Base-by-base conservation (phyloP, 1,140 invertebrate species). In the Apis florea region DNA sequence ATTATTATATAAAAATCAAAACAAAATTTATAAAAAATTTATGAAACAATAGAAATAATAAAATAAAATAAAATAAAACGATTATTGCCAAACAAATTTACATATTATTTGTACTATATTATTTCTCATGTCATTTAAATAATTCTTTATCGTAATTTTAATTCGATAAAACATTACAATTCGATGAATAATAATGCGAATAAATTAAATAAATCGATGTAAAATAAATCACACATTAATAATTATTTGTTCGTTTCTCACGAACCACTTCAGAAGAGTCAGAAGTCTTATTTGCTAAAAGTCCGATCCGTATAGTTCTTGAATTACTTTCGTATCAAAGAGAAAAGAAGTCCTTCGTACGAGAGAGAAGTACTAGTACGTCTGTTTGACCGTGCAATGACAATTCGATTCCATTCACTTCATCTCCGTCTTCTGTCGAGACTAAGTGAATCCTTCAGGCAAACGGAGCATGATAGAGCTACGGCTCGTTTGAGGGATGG, bases 351-450 rank as follows among this genome's bases (percentile, higher is more conserved):
- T 53, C 21, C 24, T 40, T 66, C 61, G 15, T 6, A 4, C 17
- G 31, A 49, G n/a, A 56, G 40, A 66, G 79, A 75, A 51, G 61
- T 40, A 74, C 53, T 40, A 6, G 31, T 40, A 58, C 71, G 53
- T 75, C 72, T 81, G 63, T 75, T 81, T 81, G 79, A 81, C 79
- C 79, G 63, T 81, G 63, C 79, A 77, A 76, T 82, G 80, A 76
- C 73, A 82, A 82, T 70, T 76, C 74, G 74, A 82, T 76, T 77
- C 67, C 74, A 70, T 75, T 77, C 74, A 47, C 80, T 70, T 69
- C 64, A 40, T 63, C 15, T 49, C 49, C 47, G 73, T 63, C 73
- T 68, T 63, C 66, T 63, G 56, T 19, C 26, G n/a, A 13, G 66
- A 53, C 54, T 77, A 82, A 82, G 73, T 70, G 73, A 49, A 82